A percentile compares a stretch with the other conserved stretches of the same genome.
Evolutionary conservation across 2,888 invertebrate genomes (phyloP).

Genomic region (Formica aserva): DNA sequence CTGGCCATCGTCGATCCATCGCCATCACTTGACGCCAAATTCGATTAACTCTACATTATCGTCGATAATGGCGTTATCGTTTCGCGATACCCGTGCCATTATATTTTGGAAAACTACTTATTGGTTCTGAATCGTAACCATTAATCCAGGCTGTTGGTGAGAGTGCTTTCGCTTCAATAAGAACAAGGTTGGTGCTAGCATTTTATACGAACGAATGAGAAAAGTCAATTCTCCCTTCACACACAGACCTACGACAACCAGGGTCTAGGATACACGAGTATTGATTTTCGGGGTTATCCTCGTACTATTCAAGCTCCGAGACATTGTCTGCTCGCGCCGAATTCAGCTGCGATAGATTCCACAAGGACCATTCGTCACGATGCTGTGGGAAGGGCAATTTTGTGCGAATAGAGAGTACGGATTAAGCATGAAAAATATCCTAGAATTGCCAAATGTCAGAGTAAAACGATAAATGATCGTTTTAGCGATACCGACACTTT

Average conservation of each 20-base stretch:
- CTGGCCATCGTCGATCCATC: slow-evolving; percentile 68
- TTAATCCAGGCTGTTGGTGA: not conserved
- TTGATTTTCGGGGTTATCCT: slow-evolving; percentile 68
- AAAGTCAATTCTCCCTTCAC: slow-evolving; percentile 49
- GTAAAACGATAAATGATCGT: not conserved
- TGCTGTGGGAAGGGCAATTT: slow-evolving; percentile 13
- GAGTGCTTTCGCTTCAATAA: not conserved
- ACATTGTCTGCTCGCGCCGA: slow-evolving; percentile 37
- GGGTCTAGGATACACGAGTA: slow-evolving; percentile 59
- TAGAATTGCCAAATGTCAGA: not conserved
- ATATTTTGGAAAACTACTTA: slow-evolving; percentile 18
- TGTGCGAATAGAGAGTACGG: slow-evolving; percentile 1
- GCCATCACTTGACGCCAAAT: slow-evolving; percentile 50
- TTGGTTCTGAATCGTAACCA: not conserved
- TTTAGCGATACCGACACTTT: too few species aligned
- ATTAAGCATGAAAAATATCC: not conserved
- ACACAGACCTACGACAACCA: slow-evolving; percentile 71
- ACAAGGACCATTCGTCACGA: slow-evolving; percentile 56
- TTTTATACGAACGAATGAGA: not conserved
- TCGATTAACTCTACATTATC: slow-evolving; percentile 61
- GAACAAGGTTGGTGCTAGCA: not conserved
- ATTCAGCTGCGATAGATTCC: slow-evolving; percentile 20
- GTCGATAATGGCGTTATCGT: slow-evolving; percentile 18
- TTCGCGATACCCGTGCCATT: not conserved
- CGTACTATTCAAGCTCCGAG: slow-evolving; percentile 53